Base-by-base conservation (phyloP, 1,140 invertebrate genomes). In the Megathymus violae region DNA sequence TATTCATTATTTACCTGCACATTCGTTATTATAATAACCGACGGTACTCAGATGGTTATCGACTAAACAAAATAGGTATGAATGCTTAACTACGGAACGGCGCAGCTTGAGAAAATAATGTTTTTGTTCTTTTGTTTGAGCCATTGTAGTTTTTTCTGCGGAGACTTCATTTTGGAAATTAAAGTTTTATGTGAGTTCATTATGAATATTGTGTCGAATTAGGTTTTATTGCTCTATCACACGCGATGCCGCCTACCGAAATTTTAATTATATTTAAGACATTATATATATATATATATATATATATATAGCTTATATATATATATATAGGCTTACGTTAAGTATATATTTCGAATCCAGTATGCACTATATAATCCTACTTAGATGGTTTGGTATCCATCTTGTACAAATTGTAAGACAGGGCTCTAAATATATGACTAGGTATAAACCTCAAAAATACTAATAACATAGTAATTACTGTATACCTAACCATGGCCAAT, bases 31-130 rank as follows among this genome's bases (percentile, higher is more conserved):
- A 13, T 56, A 56, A 43, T 44, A 44, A 13, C 38, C 19, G 10
- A 9, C 25, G 62, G 25, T n/a, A n/a, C 14, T 56, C 46, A 75
- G 78, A 81, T 81, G 50, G 65, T 62, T 77, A 81, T 81, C 78
- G 70, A 64, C 74, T 70, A 74, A 69, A 81, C 74, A 81, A 77
- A 74, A 70, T 68, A 43, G 52, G 40, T 56, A 56, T 44, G 52
- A 56, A 56, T 43, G 51, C 40, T 44, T 68, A 59, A 41, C 36
- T 63, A 59, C 22, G 27, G 46, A 67, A 63, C 31, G 46, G 41
- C 47, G 36, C n/a, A 46, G 44, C 67, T 44, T 63, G 65, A 60
- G 69, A 65, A 66, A 72, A 72, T 52, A n/a, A 17, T 17, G 50
- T 58, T 62, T 62, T 58, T 71, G 46, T 67, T 67, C 62, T 64